phyloP scores from a whole-genome alignment of 2,113 vertebrate genomes.

The Corydoras maculifer region DNA sequence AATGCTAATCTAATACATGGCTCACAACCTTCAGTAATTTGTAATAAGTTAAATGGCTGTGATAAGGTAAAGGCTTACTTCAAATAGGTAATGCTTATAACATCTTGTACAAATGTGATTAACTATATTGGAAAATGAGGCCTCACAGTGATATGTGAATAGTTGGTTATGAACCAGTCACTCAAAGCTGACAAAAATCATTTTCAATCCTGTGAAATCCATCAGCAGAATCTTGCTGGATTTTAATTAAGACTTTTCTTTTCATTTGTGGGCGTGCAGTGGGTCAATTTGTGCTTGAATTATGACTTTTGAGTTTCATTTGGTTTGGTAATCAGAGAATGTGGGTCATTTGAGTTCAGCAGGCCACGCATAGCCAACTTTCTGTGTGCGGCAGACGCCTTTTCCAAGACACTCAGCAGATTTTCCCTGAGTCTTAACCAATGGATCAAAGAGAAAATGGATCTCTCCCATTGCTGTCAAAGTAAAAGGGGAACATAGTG shows the following conservation, averaged over 20 bases:
- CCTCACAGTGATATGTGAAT: too few species aligned
- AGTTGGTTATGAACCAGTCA: too few species aligned
- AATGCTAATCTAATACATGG: too few species aligned
- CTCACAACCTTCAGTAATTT: too few species aligned
- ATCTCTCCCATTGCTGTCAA: constrained; percentile 49
- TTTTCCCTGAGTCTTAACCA: constrained; percentile 58
- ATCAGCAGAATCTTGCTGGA: too few species aligned
- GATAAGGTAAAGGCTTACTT: too few species aligned
- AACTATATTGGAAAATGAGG: too few species aligned
- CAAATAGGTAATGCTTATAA: too few species aligned
- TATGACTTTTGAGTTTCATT: constrained; percentile 52
- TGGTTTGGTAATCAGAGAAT: constrained; percentile 59
- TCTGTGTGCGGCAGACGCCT: constrained; percentile 64
- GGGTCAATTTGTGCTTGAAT: constrained; percentile 35
- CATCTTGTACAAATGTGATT: too few species aligned
- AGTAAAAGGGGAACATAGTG: constrained; percentile 53
- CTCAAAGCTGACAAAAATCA: too few species aligned
- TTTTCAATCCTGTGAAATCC: too few species aligned
- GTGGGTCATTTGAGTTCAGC: constrained; percentile 68
- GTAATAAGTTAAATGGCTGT: too few species aligned
- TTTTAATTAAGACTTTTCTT: not conserved
- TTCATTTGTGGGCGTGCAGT: constrained; percentile 8
- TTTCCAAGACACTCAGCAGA: constrained; percentile 63
- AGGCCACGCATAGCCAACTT: constrained; percentile 63
- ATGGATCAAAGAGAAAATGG: constrained; percentile 56